Evolutionary conservation across 2,113 vertebrate species (phyloP), one percentile per base, ranked within the genome.

Genomic region (Thermophis baileyi): DNA sequence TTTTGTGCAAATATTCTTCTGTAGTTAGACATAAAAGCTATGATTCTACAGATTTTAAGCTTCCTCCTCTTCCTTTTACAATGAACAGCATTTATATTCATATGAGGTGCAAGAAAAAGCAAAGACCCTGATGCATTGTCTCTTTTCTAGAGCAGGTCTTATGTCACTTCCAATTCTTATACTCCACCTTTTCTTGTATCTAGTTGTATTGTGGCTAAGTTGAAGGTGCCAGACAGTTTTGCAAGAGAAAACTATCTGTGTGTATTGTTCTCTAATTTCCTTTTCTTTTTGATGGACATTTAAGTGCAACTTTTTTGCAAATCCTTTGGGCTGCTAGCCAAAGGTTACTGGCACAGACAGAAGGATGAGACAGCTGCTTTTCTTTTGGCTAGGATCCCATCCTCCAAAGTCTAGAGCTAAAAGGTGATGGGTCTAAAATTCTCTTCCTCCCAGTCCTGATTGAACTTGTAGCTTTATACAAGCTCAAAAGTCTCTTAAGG

Each of bases 1-100:
- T 81, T 90, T 35, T 35, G 30, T 69, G 63, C 63, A 93, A 94
- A 88, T 93, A 86, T 44, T 20, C 46, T 88, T 93, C 85, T 93
- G 88, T 88, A 69, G 22, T 90, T 49, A 51, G 24, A 0, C 90
- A 54, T 92, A 93, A 95, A 93, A 93, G 6, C 50, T 85, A n/a
- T 57, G 51, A 55, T 93, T 95, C 90, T 88, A 91, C 92, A 6
- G 57, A 6, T 69, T 94, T 74, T 74, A 85, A 55, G 20, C 53
- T 20, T 40, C 81, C 50, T 51, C 91, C 92, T 47, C 87, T 50
- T 91, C 88, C 47, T 69, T 51, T 85, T 81, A 63, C 63, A 0
- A 3, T 1, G 16, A 50, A 47, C 53, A 85, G 46, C 53, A 90
- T 51, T 30, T 7, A 53, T n/a, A 90, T 94, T 94, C 57, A 40